Percentiles rank a stretch among this genome's conserved stretches.
Evolutionary conservation across 2,113 vertebrate genomes (phyloP).

Genomic region (Oxyura jamaicensis): DNA sequence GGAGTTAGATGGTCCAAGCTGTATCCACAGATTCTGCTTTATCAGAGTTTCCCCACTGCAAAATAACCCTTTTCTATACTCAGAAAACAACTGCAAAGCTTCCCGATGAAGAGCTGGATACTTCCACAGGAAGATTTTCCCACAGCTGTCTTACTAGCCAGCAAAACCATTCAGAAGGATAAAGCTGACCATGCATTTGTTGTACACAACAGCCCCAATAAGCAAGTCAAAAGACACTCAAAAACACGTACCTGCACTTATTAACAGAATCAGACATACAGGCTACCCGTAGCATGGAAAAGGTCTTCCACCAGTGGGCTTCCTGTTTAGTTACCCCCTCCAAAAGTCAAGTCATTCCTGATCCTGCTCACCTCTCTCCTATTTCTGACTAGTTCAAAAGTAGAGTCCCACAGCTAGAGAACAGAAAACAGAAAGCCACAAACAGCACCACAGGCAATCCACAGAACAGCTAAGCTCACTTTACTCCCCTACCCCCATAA

Average conservation of each 20-base stretch:
- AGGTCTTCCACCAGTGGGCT: neutral
- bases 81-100: neutral
- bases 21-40: neutral
- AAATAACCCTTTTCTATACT: neutral
- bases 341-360: neutral
- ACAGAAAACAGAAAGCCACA: neutral
- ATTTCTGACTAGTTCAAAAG: neutral
- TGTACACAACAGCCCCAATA: neutral
- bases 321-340: accelerated
- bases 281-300: neutral
- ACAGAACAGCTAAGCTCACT: neutral
- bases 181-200: accelerated
- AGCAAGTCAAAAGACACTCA: neutral
- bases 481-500: neutral
- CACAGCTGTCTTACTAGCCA: neutral
- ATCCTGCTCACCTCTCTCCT: neutral
- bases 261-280: neutral
- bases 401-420: neutral
- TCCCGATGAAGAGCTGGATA: neutral
- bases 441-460: neutral
- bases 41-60: neutral
- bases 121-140: neutral
- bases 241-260: accelerated
- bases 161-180: accelerated
- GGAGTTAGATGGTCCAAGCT: neutral